Percentiles rank a stretch among this genome's conserved stretches.
phyloP scores from a whole-genome alignment of 2,888 invertebrate genomes.

The Tromatobia lineatoria region DNA sequence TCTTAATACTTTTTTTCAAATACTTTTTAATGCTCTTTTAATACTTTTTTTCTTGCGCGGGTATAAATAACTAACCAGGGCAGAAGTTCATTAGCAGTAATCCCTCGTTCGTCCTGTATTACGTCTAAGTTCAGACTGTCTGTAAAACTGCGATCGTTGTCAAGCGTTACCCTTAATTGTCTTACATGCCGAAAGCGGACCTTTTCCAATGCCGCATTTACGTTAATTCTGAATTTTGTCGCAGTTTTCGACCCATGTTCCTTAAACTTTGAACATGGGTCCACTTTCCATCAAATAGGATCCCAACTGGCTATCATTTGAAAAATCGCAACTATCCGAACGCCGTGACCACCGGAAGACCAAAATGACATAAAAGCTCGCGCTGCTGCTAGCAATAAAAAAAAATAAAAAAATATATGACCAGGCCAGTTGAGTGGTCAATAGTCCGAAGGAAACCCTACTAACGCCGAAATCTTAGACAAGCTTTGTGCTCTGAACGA shows the following conservation, averaged over 20 bases:
- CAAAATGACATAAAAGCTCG: not conserved
- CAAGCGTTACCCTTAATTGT: not conserved
- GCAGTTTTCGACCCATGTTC: too few species aligned
- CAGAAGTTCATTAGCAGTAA: not conserved
- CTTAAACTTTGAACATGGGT: too few species aligned
- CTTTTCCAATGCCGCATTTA: not conserved
- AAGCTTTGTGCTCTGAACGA: constrained; percentile 39
- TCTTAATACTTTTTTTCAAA: too few species aligned
- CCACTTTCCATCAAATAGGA: too few species aligned
- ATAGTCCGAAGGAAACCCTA: not conserved
- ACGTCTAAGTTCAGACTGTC: not conserved
- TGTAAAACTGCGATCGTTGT: not conserved
- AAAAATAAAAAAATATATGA: not conserved
- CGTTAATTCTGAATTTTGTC: too few species aligned
- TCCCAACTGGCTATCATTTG: too few species aligned
- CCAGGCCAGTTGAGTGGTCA: not conserved
- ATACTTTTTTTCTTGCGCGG: too few species aligned
- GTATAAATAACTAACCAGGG: too few species aligned
- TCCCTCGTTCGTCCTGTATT: not conserved
- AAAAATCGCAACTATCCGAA: not conserved
- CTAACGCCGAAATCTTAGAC: constrained; percentile 56
- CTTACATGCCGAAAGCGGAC: not conserved
- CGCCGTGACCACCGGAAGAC: not conserved
- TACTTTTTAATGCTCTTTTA: too few species aligned
- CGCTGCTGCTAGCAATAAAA: constrained; percentile 15